Evolutionary conservation across 2,888 invertebrate species (phyloP).

Genomic region (Esperia sulphurella): DNA sequence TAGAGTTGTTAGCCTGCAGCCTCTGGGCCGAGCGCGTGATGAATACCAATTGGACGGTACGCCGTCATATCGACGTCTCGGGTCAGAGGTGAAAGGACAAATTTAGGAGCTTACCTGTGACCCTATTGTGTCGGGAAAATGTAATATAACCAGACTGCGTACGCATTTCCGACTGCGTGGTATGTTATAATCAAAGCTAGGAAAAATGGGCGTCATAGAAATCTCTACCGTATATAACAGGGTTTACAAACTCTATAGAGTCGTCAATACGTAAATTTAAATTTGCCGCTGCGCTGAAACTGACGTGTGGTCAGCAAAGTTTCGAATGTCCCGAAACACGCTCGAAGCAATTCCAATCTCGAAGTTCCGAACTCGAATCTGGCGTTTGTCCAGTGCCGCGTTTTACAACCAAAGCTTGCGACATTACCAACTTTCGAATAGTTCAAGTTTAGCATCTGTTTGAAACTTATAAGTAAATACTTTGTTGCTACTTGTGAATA

Average conservation of each 20-base stretch:
- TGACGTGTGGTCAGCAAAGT: conserved; percentile 4
- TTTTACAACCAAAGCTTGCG: not conserved
- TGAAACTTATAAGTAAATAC: not conserved
- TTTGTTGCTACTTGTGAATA: not conserved
- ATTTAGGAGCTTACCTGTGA: conserved; percentile 11
- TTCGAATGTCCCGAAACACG: conserved; percentile 2
- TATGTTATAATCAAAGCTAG: too few species aligned
- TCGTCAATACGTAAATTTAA: not conserved
- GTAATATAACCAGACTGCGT: too few species aligned
- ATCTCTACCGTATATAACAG: too few species aligned
- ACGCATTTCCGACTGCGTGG: too few species aligned
- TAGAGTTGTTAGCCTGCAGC: not conserved
- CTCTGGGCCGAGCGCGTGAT: conserved; percentile 18
- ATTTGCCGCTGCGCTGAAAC: not conserved
- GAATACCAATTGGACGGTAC: conserved; percentile 28
- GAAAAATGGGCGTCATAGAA: too few species aligned
- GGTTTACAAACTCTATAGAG: too few species aligned
- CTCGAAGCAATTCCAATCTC: conserved; percentile 10
- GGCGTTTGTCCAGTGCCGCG: conserved; percentile 13
- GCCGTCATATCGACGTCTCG: conserved; percentile 12
- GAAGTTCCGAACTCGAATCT: conserved; percentile 13
- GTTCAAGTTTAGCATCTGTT: conserved; percentile 3
- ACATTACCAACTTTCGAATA: conserved; percentile 6
- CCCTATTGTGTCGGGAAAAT: conserved; percentile 1
- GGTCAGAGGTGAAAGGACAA: conserved; percentile 15